Evolutionary conservation across 2,113 vertebrate species (phyloP), one percentile per base, ranked within the genome.

Genomic region (Cryptoleucopteryx plumbea): DNA sequence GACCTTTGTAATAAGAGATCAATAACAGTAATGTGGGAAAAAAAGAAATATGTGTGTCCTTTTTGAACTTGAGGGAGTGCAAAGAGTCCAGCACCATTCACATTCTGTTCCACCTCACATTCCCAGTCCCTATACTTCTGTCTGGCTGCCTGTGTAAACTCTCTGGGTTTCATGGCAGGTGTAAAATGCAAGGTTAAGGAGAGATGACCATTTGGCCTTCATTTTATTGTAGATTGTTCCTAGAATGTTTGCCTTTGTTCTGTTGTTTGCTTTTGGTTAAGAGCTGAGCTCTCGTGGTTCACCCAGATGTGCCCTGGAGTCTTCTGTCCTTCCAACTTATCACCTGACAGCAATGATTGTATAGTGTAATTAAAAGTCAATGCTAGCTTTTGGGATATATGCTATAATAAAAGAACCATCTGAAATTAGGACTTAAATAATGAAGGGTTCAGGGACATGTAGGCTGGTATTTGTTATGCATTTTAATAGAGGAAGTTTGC

Each of bases 401-500:
- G 47, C 43, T 95, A 66, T 97, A 97, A 98, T 94, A 96, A 94
- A 95, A 98, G 96, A 98, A 93, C 97, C 97, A 98, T 98, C 96
- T 97, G 97, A 98, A 98, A 99, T 98, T 97, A 98, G 98, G 97
- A 88, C 93, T 93, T 98, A 97, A 98, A 98, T 98, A 99, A 99
- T 98, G 98, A 99, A 98, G 91, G 92, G 97, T 98, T 98, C 95
- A 97, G 98, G 98, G 98, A 98, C 95, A 58, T 83, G 94, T 93
- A 96, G 88, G 63, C 95, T 98, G 94, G 58, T 97, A 89, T 97
- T 98, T 98, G 96, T 97, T 97, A 97, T 95, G 97, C 98, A 98
- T 98, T 98, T 97, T 98, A 98, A 99, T 98, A 98, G 98, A 98
- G 97, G 96, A 98, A 98, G 97, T 98, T 98, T 98, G 91, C 96